Base-by-base conservation (phyloP, 2,113 vertebrate species). In the Ammospiza caudacuta region DNA sequence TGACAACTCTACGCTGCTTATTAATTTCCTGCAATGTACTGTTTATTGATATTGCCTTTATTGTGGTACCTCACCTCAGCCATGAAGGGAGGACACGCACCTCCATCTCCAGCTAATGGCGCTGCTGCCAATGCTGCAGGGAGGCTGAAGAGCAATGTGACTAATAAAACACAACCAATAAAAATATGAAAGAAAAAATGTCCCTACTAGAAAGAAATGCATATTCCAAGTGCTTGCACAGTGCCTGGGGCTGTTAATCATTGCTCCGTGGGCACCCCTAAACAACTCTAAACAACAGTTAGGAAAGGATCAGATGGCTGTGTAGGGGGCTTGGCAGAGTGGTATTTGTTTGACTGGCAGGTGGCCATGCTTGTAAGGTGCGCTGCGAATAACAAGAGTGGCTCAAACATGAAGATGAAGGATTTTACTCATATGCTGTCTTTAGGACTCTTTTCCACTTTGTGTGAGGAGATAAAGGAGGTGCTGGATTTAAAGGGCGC, bases 181-280 rank as follows among this genome's bases (percentile, higher is more conserved):
- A 97, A 97, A 96, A 95, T 96, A 77, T 66, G 96, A 96, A 96
- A 90, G 94, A 90, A 95, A 83, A 94, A 89, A 94, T 80, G 82
- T 92, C 91, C 88, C 80, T 95, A 89, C 92, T 92, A 90, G 90
- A 81, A 95, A 74, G 95, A 95, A 93, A 92, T 64, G 92, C 83
- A 89, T 77, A 88, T 95, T 90, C 87, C 58, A 82, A 95, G 75
- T 54, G 92, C 76, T 69, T 82, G 55, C 90, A 54, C 27, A 52
- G 69, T 0, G 43, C 67, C 82, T 75, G 74, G 64, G n/a, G 67
- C 89, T 51, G 49, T 88, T 92, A 91, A 92, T 90, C 92, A 74
- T 80, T 52, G 41, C 95, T 94, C 89, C 89, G 7, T 47, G 47
- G 96, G 81, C 44, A 87, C 78, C 76, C 81, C 84, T 89, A 92